Evolutionary conservation across 2,113 vertebrate species (phyloP).

Genomic region (Chaetops frenatus): DNA sequence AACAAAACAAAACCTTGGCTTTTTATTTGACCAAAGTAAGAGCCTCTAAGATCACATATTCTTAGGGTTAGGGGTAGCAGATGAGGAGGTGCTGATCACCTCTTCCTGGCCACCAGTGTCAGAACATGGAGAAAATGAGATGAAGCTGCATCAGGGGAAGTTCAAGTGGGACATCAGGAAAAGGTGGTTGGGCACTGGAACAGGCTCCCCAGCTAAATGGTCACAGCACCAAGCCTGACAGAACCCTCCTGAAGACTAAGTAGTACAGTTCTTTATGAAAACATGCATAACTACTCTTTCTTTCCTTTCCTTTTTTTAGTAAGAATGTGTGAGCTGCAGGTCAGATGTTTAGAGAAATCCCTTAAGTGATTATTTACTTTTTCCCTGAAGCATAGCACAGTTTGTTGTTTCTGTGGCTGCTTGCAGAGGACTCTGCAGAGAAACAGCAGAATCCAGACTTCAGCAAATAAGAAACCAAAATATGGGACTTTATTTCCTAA

Average conservation of each 20-base stretch:
- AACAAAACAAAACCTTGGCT: not conserved
- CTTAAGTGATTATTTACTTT: constrained; percentile 26
- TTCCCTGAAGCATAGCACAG: not conserved
- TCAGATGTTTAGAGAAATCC: constrained; percentile 33
- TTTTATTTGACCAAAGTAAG: not conserved
- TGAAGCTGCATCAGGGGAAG: not conserved
- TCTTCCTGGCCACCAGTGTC: not conserved
- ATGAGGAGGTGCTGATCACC: not conserved
- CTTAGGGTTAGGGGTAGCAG: not conserved
- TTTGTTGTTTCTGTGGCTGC: constrained; percentile 33
- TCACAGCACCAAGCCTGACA: not conserved
- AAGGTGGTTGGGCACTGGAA: not conserved
- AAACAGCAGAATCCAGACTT: not conserved
- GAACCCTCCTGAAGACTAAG: not conserved
- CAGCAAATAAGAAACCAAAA: not conserved
- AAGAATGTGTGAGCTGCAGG: not conserved
- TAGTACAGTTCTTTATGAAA: not conserved
- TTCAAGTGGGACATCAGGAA: not conserved
- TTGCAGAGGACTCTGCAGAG: constrained; percentile 8
- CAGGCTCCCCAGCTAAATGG: not conserved
- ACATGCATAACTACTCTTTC: not conserved
- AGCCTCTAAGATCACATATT: not conserved
- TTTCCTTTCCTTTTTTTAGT: not conserved
- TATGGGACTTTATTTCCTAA: not conserved
- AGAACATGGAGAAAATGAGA: not conserved